These are phyloP conservation scores for Acanthisitta chloris DNA, from an alignment of 2,113 vertebrate genomes.

Conservation along the genomic window DNA sequence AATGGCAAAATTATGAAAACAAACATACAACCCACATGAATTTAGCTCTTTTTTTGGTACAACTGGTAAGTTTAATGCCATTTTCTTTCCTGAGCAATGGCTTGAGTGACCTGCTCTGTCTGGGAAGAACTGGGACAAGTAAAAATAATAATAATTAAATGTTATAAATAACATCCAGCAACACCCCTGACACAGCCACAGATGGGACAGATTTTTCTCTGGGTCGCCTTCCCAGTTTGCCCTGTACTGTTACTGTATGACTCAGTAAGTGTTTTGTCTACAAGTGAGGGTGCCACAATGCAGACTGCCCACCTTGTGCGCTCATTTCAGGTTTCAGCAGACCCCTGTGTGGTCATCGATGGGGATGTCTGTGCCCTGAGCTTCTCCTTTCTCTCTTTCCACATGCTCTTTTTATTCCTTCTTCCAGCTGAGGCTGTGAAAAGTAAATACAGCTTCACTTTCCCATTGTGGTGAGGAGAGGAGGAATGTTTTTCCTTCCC, in stretches of 20 bases:
- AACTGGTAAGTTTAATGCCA: not conserved
- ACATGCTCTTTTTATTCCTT: not conserved
- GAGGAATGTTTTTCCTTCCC: not conserved
- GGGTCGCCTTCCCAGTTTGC: not conserved
- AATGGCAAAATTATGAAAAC: not conserved
- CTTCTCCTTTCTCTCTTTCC: not conserved
- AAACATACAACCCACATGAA: not conserved
- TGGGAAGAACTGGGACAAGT: not conserved
- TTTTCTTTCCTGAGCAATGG: not conserved
- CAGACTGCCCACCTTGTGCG: not conserved
- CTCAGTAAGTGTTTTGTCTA: not conserved
- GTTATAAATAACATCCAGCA: not conserved
- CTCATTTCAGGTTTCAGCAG: not conserved
- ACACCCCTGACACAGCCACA: not conserved
- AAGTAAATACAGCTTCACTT: not conserved
- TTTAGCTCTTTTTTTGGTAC: not conserved
- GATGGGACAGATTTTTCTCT: not conserved
- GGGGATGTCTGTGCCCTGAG: accelerated
- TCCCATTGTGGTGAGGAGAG: not conserved
- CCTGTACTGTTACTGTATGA: not conserved
- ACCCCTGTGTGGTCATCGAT: accelerated
- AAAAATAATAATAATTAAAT: slow-evolving; percentile 17
- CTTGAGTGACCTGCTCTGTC: not conserved
- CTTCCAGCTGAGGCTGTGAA: not conserved
- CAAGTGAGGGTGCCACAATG: accelerated